Percentiles rank a stretch among this genome's conserved stretches.
Evolutionary conservation across 2,888 invertebrate genomes (phyloP).

Genomic region (Erpobdella octoculata): DNA sequence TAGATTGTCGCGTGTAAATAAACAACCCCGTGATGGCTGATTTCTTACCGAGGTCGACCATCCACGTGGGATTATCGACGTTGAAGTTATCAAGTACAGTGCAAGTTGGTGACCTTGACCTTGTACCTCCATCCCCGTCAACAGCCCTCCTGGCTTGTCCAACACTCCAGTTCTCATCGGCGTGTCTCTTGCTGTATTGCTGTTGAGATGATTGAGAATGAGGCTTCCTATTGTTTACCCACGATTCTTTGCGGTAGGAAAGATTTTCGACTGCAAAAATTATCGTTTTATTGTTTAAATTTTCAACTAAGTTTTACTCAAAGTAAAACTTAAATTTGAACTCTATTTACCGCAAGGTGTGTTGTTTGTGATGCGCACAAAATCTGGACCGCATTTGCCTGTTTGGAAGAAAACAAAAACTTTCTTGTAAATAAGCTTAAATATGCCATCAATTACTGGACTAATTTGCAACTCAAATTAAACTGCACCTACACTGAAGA

Average conservation of each 20-base stretch:
- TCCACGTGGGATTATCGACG: conserved; percentile 56
- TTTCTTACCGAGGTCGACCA: conserved; percentile 54
- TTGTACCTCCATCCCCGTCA: conserved; percentile 53
- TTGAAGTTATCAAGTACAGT: conserved; percentile 56
- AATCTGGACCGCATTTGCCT: conserved; percentile 54
- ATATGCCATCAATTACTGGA: too few relatives aligned
- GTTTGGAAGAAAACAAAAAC: too few relatives aligned
- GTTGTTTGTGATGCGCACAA: conserved; percentile 54
- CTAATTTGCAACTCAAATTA: too few relatives aligned
- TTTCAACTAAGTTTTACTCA: not conserved
- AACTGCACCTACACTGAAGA: too few relatives aligned
- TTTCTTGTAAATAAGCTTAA: too few relatives aligned
- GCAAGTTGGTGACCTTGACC: conserved; percentile 49
- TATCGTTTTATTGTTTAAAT: not conserved
- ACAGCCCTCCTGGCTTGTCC: conserved; percentile 54
- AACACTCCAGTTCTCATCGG: conserved; percentile 42
- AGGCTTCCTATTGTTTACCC: conserved; percentile 52
- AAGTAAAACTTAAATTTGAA: not conserved
- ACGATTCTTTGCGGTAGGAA: conserved; percentile 55
- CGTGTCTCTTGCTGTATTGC: conserved; percentile 50
- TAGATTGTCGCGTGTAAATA: not conserved
- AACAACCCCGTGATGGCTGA: conserved; percentile 47
- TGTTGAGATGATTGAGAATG: not conserved
- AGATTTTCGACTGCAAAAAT: conserved; percentile 54
- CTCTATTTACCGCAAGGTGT: conserved; percentile 56